Conservation (phyloP, 2,113 vertebrate genomes). For the Shinisaurus crocodilurus region DNA sequence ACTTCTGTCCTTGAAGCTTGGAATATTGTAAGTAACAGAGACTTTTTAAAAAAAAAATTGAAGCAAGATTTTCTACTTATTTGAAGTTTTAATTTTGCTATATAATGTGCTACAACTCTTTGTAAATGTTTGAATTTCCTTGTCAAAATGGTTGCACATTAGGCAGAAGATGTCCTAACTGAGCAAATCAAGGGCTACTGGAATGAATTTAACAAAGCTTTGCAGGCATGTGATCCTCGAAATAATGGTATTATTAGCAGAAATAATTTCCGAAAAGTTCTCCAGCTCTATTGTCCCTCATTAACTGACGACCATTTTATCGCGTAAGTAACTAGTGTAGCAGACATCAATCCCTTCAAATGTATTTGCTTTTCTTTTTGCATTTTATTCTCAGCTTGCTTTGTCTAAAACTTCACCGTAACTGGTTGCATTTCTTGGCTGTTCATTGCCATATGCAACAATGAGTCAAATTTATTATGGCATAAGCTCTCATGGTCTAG, state of each 20-base stretch:
- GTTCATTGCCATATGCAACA: background rate
- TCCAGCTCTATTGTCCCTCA: constrained; percentile 57
- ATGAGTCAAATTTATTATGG: too few species aligned
- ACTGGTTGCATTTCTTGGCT: background rate
- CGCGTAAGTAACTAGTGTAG: constrained; percentile 62
- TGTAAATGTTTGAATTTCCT: constrained; percentile 14
- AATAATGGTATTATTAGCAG: constrained; percentile 42
- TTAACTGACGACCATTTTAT: constrained; percentile 65
- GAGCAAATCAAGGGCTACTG: constrained; percentile 59
- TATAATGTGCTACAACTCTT: background rate
- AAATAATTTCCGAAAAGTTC: constrained; percentile 67
- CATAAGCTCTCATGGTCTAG: too few species aligned
- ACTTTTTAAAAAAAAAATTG: constrained; percentile 8
- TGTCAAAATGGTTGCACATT: background rate
- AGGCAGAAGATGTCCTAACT: constrained; percentile 67
- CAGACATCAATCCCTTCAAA: background rate
- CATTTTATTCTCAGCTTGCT: constrained; percentile 16
- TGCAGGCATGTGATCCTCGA: constrained; percentile 61
- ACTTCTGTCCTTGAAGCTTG: constrained; percentile 37
- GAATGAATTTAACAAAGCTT: constrained; percentile 52
- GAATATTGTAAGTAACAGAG: constrained; percentile 60
- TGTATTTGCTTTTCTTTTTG: background rate
- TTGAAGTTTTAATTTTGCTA: constrained; percentile 14
- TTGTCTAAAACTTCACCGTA: background rate
- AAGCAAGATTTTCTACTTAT: constrained; percentile 8